A percentile compares a stretch with the other conserved stretches of the same genome.
These are phyloP conservation scores for Oryctes rhinoceros DNA, from an alignment of 1,140 invertebrate species.

Conservation along the genomic window DNA sequence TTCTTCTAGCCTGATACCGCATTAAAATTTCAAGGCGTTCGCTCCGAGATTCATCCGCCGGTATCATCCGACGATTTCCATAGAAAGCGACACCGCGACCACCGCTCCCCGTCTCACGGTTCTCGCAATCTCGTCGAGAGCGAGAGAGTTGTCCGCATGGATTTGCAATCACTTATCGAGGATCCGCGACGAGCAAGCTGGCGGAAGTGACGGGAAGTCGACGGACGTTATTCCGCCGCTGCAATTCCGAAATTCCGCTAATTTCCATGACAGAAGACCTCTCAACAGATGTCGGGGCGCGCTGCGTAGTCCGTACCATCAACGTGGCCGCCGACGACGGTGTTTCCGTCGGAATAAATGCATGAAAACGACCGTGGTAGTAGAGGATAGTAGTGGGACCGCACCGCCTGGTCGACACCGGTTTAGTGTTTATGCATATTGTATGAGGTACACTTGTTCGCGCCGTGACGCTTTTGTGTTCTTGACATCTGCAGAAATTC, in stretches of 20 bases:
- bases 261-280: constrained; percentile 32
- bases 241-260: constrained; percentile 20
- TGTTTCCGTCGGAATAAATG: constrained; percentile 30
- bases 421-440: constrained; percentile 29
- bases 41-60: neutral
- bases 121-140: neutral
- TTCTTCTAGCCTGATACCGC: neutral
- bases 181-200: neutral
- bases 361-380: constrained; percentile 4
- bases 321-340: neutral
- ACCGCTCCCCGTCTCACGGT: neutral
- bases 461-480: constrained; percentile 4
- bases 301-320: neutral
- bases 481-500: constrained; percentile 21
- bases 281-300: constrained; percentile 23
- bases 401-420: neutral
- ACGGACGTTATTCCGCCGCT: neutral
- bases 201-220: constrained; percentile 18
- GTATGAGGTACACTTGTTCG: constrained; percentile 28
- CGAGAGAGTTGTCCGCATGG: neutral
- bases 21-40: constrained; percentile 5
- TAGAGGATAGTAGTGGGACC: neutral
- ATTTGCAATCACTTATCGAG: constrained; percentile 21
- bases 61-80: neutral
- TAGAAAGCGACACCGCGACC: neutral